These are phyloP conservation scores for Hippocampus mohnikei DNA, from an alignment of 2,113 vertebrate genomes.

Conservation along the genomic window DNA sequence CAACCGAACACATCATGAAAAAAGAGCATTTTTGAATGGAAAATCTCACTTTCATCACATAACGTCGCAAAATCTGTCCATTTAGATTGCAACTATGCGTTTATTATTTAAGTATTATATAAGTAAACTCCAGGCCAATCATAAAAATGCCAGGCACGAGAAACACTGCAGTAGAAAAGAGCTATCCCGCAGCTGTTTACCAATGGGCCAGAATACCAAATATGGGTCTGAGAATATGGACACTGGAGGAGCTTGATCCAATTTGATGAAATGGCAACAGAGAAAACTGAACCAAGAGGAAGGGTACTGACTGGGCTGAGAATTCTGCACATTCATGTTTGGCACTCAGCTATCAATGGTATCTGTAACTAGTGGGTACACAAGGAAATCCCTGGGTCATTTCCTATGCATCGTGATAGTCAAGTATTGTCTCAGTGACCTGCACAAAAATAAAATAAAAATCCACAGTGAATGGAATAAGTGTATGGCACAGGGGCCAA, in stretches of 20 bases:
- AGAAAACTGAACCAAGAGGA: neutral
- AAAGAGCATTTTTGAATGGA: no score
- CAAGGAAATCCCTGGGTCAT: neutral
- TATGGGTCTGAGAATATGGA: neutral
- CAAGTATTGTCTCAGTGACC: neutral
- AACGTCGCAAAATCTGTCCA: no score
- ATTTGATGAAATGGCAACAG: neutral
- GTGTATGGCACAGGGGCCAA: neutral
- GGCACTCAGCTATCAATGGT: neutral
- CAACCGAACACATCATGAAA: no score
- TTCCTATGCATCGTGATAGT: neutral
- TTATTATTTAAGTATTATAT: no score
- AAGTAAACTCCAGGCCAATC: no score
- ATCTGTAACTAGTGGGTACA: neutral
- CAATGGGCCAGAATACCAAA: neutral
- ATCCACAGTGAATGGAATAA: no score
- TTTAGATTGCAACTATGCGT: no score
- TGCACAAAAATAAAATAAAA: neutral
- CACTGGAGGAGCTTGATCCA: neutral
- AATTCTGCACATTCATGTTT: neutral
- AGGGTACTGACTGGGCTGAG: neutral
- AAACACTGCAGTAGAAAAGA: no score
- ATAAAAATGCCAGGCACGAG: no score
- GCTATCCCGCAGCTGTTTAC: no score
- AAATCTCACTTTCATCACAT: no score